Base-by-base conservation (phyloP, 2,113 vertebrate genomes). In the Varanus komodoensis region DNA sequence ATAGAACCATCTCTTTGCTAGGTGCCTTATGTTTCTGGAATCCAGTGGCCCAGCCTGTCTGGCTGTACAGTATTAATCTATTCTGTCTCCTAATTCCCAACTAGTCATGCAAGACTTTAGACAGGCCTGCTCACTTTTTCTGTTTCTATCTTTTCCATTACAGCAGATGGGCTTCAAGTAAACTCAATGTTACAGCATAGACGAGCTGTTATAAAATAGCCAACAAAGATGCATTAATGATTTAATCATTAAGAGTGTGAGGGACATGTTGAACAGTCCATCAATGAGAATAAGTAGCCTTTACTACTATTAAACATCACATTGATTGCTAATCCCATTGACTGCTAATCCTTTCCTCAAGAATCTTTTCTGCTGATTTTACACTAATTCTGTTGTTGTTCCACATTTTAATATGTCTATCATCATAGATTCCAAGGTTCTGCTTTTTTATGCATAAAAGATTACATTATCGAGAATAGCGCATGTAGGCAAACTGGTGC, bases 391-490 rank as follows among this genome's bases (percentile, higher is more conserved):
- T 38, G 61, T n/a, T 71, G 27, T 5, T 7, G 50, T 50, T 29
- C 25, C 44, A 85, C 9, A 69, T 84, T 84, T 50, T 54, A 25
- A 57, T 77, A 77, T 6, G 52, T 7, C 29, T 71, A 61, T 64
- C 75, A 82, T 0, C 0, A 86, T 84, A 29, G 0, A 32, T 86
- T 91, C 87, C 52, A 54, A 9, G 52, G 52, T 54, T 54, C 5
- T 54, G 5, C 17, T 77, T 34, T 52, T 92, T 89, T 81, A 27
- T 11, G 21, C 54, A 73, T 69, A 73, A 79, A 90, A 84, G 75
- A 89, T 0, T 89, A 86, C 78, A 87, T 17, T 67, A 44, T 85
- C 69, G 32, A 64, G 61, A 64, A 64, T 64, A 64, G 15, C 61
- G 19, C 15, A 17, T 2, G 61, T 64, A 64, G 61, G 17, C 8